Conservation (phyloP, 2,888 invertebrate species). For the Micoletzkya japonica region DNA sequence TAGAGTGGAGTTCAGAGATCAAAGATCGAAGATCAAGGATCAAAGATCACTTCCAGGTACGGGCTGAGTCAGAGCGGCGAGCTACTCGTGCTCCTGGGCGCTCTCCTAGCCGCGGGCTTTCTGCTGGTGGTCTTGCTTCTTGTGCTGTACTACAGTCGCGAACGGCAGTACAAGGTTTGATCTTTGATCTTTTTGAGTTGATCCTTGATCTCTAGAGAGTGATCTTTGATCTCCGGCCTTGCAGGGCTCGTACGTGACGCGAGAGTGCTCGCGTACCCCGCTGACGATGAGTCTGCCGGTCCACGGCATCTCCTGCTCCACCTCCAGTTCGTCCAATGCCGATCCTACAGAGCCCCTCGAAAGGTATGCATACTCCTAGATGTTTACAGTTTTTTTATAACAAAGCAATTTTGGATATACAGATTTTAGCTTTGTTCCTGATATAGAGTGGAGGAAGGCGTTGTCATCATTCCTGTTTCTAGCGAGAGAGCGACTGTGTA, state of each 20-base stretch:
- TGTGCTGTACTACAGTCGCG: constrained; percentile 50
- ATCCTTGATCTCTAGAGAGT: no score
- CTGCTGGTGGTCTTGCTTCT: constrained; percentile 47
- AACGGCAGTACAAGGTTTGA: constrained; percentile 36
- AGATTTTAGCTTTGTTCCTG: no score
- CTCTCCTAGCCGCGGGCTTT: constrained; percentile 47
- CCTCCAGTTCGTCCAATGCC: constrained; percentile 37
- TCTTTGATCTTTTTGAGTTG: not conserved
- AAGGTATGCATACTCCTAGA: not conserved
- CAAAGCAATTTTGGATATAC: no score
- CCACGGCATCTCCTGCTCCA: constrained; percentile 32
- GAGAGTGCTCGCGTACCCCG: constrained; percentile 52
- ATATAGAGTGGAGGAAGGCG: no score
- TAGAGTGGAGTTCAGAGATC: no score
- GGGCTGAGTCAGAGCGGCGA: constrained; percentile 57
- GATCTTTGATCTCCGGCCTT: not conserved
- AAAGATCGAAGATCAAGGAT: no score
- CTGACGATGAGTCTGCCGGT: constrained; percentile 42
- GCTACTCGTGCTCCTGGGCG: constrained; percentile 51
- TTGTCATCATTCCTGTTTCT: no score
- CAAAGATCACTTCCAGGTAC: constrained; percentile 51
- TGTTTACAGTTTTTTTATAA: no score
- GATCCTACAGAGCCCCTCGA: constrained; percentile 18
- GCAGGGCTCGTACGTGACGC: constrained; percentile 53
- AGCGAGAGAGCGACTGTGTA: no score